A percentile compares a stretch with the other conserved stretches of the same genome.
Conservation (phyloP, 2,888 invertebrate species). For the Anticlea derivata region DNA sequence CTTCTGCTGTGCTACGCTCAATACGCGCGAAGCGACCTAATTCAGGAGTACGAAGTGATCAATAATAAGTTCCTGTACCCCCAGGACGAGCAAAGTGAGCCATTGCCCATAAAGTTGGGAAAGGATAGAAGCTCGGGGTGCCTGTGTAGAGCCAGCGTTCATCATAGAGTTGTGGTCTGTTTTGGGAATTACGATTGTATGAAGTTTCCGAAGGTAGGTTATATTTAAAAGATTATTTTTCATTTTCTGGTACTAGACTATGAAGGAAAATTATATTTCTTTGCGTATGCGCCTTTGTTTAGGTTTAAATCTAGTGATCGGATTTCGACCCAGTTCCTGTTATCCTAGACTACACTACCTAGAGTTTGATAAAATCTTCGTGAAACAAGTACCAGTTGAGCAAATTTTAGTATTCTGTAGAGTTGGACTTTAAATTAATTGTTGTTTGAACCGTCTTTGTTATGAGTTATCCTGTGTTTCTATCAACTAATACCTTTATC, state of each 20-base stretch:
- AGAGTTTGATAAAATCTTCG: too few species aligned
- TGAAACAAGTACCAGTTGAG: background rate
- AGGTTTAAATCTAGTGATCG: too few species aligned
- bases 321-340: too few species aligned
- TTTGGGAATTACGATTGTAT: conserved; percentile 80
- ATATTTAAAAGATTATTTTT: too few species aligned
- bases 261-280: too few species aligned
- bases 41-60: conserved; percentile 61
- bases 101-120: conserved; percentile 61
- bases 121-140: conserved; percentile 74
- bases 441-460: background rate
- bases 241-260: too few species aligned
- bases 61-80: conserved; percentile 52
- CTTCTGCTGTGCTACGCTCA: conserved; percentile 68
- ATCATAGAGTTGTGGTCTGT: conserved; percentile 67
- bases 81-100: conserved; percentile 48
- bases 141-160: conserved; percentile 69
- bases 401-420: background rate
- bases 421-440: background rate
- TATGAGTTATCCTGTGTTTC: conserved; percentile 12
- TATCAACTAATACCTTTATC: conserved; percentile 13
- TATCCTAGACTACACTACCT: too few species aligned
- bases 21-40: conserved; percentile 56
- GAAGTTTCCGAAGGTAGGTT: conserved; percentile 71
- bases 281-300: too few species aligned